Base-by-base conservation (phyloP, 2,888 invertebrate species). In the Mamestra brassicae region DNA sequence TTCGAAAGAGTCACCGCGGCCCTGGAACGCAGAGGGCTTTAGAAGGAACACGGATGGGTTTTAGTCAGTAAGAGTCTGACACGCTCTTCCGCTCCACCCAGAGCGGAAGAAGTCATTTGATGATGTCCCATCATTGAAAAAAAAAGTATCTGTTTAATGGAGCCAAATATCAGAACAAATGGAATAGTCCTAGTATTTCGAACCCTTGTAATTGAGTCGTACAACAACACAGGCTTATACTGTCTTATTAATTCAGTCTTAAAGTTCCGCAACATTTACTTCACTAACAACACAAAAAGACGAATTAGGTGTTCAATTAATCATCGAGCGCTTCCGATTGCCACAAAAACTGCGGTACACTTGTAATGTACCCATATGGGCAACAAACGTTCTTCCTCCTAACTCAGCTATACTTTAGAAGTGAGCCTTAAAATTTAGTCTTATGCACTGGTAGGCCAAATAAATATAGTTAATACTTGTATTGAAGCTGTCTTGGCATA, bases 401-500 rank as follows among this genome's bases (percentile, higher is more conserved):
- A 61, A 55, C 7, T 15, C 6, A 15, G 15, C 1, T 15, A 47
- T 34, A 47, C 54, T 66, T 54, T 60, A 54, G 36, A 47, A 61
- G n/a, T 60, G 10, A 17, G 54, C 34, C 61, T 54, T 55, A 55
- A 42, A 47, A 50, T 74, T 74, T 63, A 15, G 64, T 64, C 42
- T 34, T 60, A 71, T 67, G 55, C 47, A 50, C 45, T 7, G 36
- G 17, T 60, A 45, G 36, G 17, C 54, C 70, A 42, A 71, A 78
- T 71, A 70, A 77, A 74, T 78, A 62, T 70, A 66, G 58, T 34
- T 62, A 36, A 26, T 69, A 66, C 60, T 67, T 26, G 68, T 52
- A 71, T 69, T 81, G 26, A 55, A 81, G 85, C 77, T 69, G 85
- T 84, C 70, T 80, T 62, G 76, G 73, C 69, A 60, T 71, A 67